Evolutionary conservation across 2,113 vertebrate species (phyloP).

Genomic region (Leucoraja erinaceus): DNA sequence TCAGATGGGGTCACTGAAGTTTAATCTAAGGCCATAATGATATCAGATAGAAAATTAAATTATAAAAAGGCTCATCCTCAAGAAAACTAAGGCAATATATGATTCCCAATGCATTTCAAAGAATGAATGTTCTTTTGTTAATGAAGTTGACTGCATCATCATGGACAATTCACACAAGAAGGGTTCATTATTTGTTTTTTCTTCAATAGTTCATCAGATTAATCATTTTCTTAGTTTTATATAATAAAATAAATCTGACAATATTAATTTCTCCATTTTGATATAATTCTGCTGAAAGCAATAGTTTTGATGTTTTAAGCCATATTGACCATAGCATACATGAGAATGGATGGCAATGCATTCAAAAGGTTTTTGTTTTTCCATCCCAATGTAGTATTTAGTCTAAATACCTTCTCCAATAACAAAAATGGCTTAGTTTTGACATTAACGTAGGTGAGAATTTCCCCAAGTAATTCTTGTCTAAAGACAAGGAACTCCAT

Average conservation of each 20-base stretch:
- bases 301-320: not conserved
- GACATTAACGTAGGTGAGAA: too few species aligned
- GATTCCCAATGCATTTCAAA: not conserved
- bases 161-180: not conserved
- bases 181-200: not conserved
- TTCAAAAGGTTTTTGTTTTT: not conserved
- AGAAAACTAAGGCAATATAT: not conserved
- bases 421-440: not conserved
- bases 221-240: not conserved
- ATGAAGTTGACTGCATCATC: not conserved
- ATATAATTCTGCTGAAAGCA: not conserved
- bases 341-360: not conserved
- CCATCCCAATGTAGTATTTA: not conserved
- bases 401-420: not conserved
- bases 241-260: not conserved
- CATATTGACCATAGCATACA: not conserved
- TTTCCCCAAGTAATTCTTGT: not conserved
- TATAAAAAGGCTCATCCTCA: not conserved
- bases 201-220: not conserved
- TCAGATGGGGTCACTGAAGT: not conserved
- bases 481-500: not conserved
- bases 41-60: not conserved
- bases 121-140: not conserved
- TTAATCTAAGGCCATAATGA: not conserved
- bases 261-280: not conserved